phyloP scores from a whole-genome alignment of 1,140 invertebrate species.

The Wasmannia auropunctata region DNA sequence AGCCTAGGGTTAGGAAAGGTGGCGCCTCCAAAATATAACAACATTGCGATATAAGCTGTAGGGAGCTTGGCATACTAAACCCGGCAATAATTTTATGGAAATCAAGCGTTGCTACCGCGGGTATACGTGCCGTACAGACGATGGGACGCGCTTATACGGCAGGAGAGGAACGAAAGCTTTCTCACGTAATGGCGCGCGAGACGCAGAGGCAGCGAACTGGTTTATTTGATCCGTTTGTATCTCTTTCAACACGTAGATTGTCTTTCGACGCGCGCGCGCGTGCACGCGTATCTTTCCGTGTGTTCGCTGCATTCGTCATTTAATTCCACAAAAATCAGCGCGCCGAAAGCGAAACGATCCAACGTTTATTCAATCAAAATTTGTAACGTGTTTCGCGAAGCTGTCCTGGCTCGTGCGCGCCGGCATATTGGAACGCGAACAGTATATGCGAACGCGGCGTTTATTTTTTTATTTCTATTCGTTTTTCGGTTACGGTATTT shows the following conservation, averaged over 20 bases:
- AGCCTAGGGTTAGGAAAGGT: not conserved
- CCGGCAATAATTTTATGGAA: conserved; percentile 61
- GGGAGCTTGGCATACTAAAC: conserved; percentile 10
- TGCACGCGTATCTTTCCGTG: conserved; percentile 30
- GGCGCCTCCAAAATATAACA: conserved; percentile 7
- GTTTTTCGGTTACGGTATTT: conserved; percentile 57
- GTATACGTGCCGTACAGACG: conserved; percentile 40
- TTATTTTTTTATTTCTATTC: conserved; percentile 60
- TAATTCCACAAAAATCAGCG: conserved; percentile 58
- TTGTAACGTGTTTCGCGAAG: conserved; percentile 58
- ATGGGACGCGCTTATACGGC: conserved; percentile 35
- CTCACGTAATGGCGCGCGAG: too few species aligned
- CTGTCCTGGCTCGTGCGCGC: conserved; percentile 35
- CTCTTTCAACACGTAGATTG: conserved; percentile 36
- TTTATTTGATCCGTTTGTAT: conserved; percentile 43
- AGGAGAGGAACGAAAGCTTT: conserved; percentile 44
- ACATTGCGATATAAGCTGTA: not conserved
- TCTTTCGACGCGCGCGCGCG: conserved; percentile 33
- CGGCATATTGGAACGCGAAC: conserved; percentile 47
- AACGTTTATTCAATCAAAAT: conserved; percentile 61
- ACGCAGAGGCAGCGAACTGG: conserved; percentile 17
- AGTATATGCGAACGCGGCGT: conserved; percentile 21
- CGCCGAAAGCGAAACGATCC: conserved; percentile 56
- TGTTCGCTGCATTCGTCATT: conserved; percentile 47
- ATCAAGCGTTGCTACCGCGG: conserved; percentile 44